Percentiles rank a stretch among this genome's conserved stretches.
Conservation (phyloP, 2,113 vertebrate species). For the Otolemur garnettii region DNA sequence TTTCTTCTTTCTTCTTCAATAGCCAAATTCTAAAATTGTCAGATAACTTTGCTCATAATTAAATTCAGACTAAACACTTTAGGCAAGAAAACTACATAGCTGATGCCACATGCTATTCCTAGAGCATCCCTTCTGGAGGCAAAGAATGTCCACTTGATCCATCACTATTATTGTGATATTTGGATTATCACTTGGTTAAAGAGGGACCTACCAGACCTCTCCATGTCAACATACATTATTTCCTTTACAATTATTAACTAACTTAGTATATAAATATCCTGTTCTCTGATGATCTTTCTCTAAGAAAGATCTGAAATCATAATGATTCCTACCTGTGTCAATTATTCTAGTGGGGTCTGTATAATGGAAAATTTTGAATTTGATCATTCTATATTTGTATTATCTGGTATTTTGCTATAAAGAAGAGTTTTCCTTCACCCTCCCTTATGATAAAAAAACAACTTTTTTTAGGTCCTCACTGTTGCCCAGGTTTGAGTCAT, state of each 20-base stretch:
- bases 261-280: background rate
- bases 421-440: background rate
- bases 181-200: background rate
- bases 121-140: background rate
- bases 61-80: background rate
- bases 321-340: background rate
- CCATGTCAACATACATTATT: background rate
- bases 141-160: background rate
- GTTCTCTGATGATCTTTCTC: background rate
- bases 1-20: background rate
- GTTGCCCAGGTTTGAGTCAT: too few species aligned
- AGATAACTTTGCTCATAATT: constrained; percentile 24
- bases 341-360: background rate
- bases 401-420: background rate
- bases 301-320: background rate
- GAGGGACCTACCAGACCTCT: background rate
- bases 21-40: constrained; percentile 26
- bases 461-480: too few species aligned
- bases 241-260: constrained; percentile 27
- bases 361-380: background rate
- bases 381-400: background rate
- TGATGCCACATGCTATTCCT: background rate
- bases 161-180: background rate
- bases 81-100: background rate
- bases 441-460: background rate